phyloP scores from a whole-genome alignment of 2,797 vertebrate genomes.

The Spinus olivaceus region DNA sequence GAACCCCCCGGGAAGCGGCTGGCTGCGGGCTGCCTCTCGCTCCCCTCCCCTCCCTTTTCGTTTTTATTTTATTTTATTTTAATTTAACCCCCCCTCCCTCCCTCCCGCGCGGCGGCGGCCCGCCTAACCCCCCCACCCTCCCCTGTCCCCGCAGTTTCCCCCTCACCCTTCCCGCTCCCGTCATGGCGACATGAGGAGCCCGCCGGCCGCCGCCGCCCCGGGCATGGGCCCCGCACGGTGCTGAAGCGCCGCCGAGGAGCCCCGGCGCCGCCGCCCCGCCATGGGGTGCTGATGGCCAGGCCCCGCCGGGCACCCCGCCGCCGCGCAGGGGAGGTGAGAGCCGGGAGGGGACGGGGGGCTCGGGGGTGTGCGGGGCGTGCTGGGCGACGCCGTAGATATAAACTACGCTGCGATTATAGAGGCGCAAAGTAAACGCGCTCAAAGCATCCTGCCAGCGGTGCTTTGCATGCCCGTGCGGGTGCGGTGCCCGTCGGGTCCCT shows the following conservation, averaged over 20 bases:
- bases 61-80: conserved; percentile 15
- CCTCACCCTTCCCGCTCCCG: background rate
- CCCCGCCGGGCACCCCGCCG: conserved; percentile 40
- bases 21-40: background rate
- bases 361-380: background rate
- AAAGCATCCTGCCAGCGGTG: background rate
- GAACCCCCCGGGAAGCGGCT: background rate
- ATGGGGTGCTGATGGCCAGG: conserved; percentile 49
- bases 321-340: conserved; percentile 24
- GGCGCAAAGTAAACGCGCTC: background rate
- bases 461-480: background rate
- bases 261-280: background rate
- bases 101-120: background rate
- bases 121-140: too few species aligned
- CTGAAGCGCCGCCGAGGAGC: conserved; percentile 39
- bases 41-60: background rate
- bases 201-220: background rate
- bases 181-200: conserved; percentile 10
- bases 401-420: too few species aligned
- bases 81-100: background rate
- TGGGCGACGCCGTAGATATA: rapidly evolving
- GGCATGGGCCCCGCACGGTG: background rate
- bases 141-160: too few species aligned
- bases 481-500: background rate
- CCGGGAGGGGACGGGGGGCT: background rate